Conservation (phyloP, 2,113 vertebrate genomes). For the Corythornis vintsioides region DNA sequence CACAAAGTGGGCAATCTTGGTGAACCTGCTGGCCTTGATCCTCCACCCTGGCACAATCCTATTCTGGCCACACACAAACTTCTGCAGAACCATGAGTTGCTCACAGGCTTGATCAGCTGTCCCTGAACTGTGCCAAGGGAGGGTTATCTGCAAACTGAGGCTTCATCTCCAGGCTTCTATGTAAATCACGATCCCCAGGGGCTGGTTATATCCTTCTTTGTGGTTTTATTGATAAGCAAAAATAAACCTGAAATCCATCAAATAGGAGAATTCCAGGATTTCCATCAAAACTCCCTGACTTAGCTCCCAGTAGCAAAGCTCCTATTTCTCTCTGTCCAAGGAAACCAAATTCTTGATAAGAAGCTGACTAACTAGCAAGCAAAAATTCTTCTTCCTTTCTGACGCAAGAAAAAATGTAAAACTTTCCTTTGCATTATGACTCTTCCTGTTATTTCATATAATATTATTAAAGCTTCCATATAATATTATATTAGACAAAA, state of each 20-base stretch:
- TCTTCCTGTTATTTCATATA: not conserved
- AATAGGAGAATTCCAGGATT: conserved; percentile 11
- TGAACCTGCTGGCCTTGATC: too few species aligned
- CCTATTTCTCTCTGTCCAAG: not conserved
- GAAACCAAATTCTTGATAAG: conserved; percentile 31
- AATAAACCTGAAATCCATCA: not conserved
- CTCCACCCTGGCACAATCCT: not conserved
- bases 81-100: not conserved
- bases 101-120: not conserved
- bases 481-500: too few species aligned
- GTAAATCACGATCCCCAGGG: rapidly evolving
- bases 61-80: not conserved
- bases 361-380: not conserved
- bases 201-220: not conserved
- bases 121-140: not conserved
- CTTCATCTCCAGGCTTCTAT: not conserved
- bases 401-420: not conserved
- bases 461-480: not conserved
- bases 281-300: not conserved
- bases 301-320: not conserved
- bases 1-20: not conserved
- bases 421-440: not conserved
- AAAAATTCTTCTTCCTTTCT: conserved; percentile 3
- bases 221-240: not conserved
- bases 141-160: not conserved